These are phyloP conservation scores for Bombus ignitus DNA, from an alignment of 1,140 invertebrate species.

Conservation along the genomic window DNA sequence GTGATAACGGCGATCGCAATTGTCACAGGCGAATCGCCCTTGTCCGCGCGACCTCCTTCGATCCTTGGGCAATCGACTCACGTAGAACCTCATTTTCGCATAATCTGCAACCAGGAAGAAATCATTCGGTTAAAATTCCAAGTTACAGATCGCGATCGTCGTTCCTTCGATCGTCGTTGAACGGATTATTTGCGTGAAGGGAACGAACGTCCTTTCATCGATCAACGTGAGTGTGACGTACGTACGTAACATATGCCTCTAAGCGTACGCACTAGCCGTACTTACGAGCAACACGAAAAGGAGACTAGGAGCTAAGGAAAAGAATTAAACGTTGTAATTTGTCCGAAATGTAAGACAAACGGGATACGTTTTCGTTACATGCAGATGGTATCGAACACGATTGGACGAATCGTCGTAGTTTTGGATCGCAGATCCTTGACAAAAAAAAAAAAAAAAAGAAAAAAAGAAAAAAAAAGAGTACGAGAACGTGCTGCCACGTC, in stretches of 20 bases:
- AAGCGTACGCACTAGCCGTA: neutral
- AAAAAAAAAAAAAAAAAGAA: no score
- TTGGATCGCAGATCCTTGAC: neutral
- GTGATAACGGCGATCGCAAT: slow-evolving; percentile 79
- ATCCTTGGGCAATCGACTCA: slow-evolving; percentile 30
- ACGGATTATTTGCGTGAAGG: neutral
- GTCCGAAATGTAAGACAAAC: neutral
- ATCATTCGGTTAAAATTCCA: slow-evolving; percentile 26
- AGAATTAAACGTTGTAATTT: neutral
- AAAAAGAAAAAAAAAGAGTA: no score
- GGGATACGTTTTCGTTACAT: neutral
- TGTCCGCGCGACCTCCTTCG: slow-evolving; percentile 74
- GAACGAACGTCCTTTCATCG: neutral
- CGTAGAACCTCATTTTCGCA: slow-evolving; percentile 44
- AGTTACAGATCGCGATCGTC: neutral
- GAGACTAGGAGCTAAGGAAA: neutral
- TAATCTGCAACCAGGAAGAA: slow-evolving; percentile 68
- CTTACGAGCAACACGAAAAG: neutral
- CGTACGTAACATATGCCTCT: neutral
- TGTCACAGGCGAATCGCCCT: slow-evolving; percentile 75
- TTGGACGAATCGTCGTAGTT: neutral
- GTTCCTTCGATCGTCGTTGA: neutral
- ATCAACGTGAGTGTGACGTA: neutral
- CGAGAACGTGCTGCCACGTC: neutral
- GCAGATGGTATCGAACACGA: neutral